phyloP scores from a whole-genome alignment of 2,888 invertebrate genomes.

The Caenorhabditis macrosperma region DNA sequence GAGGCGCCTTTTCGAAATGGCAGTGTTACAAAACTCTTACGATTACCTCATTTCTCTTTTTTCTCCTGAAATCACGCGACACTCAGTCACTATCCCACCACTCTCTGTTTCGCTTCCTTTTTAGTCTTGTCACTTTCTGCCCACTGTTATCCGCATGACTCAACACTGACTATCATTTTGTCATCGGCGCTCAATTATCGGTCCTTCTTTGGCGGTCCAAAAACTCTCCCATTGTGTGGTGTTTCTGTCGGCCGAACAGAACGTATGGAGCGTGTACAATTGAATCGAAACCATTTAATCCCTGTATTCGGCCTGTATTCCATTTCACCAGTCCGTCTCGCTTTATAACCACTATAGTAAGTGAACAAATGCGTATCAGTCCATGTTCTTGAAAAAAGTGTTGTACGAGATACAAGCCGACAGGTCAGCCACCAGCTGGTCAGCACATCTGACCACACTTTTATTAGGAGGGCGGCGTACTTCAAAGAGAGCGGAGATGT shows the following conservation, averaged over 20 bases:
- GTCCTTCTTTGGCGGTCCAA: constrained; percentile 30
- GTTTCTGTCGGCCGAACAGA: constrained; percentile 27
- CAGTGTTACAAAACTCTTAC: background rate
- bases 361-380: background rate
- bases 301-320: constrained; percentile 11
- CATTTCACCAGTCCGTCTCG: constrained; percentile 17
- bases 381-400: too few species aligned
- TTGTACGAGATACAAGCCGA: constrained; percentile 1
- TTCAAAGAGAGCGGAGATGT: constrained; percentile 15
- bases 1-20: background rate
- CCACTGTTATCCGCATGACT: constrained; percentile 37
- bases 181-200: constrained; percentile 50
- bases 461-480: constrained; percentile 7
- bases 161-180: constrained; percentile 31
- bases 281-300: constrained; percentile 49
- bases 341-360: constrained; percentile 4
- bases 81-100: background rate
- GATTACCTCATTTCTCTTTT: background rate
- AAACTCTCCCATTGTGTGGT: constrained; percentile 39
- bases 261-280: constrained; percentile 39
- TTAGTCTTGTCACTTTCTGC: background rate
- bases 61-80: background rate
- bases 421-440: constrained; percentile 39
- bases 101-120: background rate
- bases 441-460: background rate